phyloP scores from a whole-genome alignment of 2,113 vertebrate genomes.

The Ameiurus melas region DNA sequence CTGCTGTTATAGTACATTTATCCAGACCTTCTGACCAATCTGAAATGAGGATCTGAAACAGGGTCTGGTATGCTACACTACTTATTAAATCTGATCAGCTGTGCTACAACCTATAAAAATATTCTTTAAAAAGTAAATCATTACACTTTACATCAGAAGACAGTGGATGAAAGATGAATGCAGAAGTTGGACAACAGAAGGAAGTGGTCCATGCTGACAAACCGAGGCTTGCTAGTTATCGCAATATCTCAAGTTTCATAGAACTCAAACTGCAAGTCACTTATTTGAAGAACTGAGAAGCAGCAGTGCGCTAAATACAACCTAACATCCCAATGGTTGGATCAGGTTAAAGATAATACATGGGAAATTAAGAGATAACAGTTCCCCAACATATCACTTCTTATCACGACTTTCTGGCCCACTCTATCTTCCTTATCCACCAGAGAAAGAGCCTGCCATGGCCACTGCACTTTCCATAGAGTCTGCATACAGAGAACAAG shows the following conservation, averaged over 20 bases:
- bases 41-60: neutral
- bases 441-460: neutral
- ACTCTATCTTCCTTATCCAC: neutral
- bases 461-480: neutral
- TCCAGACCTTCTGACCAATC: neutral
- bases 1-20: neutral
- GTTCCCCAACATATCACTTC: slow-evolving; percentile 18
- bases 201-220: neutral
- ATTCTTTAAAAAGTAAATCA: neutral
- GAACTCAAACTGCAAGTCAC: neutral
- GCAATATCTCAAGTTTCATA: neutral
- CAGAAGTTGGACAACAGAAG: neutral
- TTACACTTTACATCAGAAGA: neutral
- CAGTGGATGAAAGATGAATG: neutral
- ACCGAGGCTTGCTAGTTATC: neutral
- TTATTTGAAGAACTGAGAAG: neutral
- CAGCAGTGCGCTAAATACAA: neutral
- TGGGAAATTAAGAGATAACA: slow-evolving; percentile 27
- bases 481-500: neutral
- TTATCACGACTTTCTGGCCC: slow-evolving; percentile 9
- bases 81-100: neutral
- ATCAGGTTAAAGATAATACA: neutral
- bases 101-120: neutral
- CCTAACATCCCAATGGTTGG: neutral
- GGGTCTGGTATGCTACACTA: neutral